Evolutionary conservation across 2,888 invertebrate species (phyloP), one percentile per base, ranked within the genome.

Genomic region (Himalopsyche japonica): DNA sequence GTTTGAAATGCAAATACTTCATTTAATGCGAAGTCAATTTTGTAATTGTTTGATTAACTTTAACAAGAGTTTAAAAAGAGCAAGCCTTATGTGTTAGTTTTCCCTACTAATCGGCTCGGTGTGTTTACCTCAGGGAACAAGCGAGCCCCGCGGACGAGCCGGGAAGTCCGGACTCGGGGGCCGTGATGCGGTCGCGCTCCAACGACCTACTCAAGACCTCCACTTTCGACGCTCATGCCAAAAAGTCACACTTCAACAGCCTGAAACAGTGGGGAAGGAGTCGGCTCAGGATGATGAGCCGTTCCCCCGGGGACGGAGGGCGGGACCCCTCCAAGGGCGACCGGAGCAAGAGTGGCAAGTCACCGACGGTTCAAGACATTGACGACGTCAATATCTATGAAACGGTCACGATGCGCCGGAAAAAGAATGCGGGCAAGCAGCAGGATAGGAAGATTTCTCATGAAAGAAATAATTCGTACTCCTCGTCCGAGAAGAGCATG

Each of bases 251-350:
- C 89, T 95, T 97, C 90, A 96, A 96, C 90, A 95, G 95, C 34
- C 91, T 97, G 83, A 96, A 96, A 90, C 96, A 96, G 89, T 97
- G 97, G 97, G 96, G 97, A 84, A 95, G 95, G 89, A 96, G 94
- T 88, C 93, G 96, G 88, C 93, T 97, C 89, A 94, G 93, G 89
- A 92, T 96, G 89, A 95, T 96, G 89, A 95, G 95, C 88, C 93
- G 94, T 90, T 93, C 93, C 84, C 92, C 93, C 30, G 93, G 93
- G 87, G 93, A 91, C 88, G 91, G 90, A 88, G 91, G 91, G 88
- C 91, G 90, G 88, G 91, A 91, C 87, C 90, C 89, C 70, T 88
- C 89, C 34, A 91, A 91, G 88, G 88, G 88, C 49, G 92, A 92
- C 27, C 92, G 90, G 87, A 89, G 87, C 87, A 90, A 91, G 89